These are phyloP conservation scores for Tachysurus vachellii DNA, from an alignment of 2,113 vertebrate species.

Conservation along the genomic window DNA sequence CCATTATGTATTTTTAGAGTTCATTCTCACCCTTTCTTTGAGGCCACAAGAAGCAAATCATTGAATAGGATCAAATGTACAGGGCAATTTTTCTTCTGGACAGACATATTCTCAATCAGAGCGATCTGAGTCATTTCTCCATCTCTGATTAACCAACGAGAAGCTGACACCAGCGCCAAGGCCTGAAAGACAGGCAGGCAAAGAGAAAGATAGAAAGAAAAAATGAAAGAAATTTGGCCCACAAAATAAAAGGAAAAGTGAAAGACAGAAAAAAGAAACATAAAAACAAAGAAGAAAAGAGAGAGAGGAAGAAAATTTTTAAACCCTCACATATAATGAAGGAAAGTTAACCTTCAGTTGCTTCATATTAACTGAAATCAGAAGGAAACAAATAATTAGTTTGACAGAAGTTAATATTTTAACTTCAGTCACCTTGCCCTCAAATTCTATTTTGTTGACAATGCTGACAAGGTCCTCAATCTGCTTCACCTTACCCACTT, in stretches of 20 bases:
- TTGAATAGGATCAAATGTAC: slow-evolving; percentile 52
- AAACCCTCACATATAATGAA: background rate
- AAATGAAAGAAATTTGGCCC: background rate
- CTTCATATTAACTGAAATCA: background rate
- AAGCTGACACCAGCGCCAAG: slow-evolving; percentile 51
- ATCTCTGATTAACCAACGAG: slow-evolving; percentile 48
- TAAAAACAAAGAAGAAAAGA: background rate
- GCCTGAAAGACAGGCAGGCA: slow-evolving; percentile 2
- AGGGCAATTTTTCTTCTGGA: slow-evolving; percentile 46
- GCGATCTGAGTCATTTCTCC: slow-evolving; percentile 44
- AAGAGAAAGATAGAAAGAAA: background rate
- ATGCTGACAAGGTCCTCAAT: slow-evolving; percentile 51
- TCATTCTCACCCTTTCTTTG: slow-evolving; percentile 46
- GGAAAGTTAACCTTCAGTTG: background rate
- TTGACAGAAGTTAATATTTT: background rate
- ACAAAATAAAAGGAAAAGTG: too few relatives aligned
- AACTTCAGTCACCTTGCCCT: slow-evolving; percentile 44
- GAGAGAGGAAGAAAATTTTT: background rate
- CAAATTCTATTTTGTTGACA: slow-evolving; percentile 53
- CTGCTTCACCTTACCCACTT: slow-evolving; percentile 54
- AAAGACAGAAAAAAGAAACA: background rate
- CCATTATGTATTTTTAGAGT: background rate
- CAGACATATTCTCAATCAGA: slow-evolving; percentile 48
- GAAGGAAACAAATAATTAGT: background rate
- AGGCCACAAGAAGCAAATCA: slow-evolving; percentile 54